A percentile compares a stretch with the other conserved stretches of the same genome.
These are phyloP conservation scores for Calameuta pallipes DNA, from an alignment of 2,888 invertebrate species.

Conservation along the genomic window DNA sequence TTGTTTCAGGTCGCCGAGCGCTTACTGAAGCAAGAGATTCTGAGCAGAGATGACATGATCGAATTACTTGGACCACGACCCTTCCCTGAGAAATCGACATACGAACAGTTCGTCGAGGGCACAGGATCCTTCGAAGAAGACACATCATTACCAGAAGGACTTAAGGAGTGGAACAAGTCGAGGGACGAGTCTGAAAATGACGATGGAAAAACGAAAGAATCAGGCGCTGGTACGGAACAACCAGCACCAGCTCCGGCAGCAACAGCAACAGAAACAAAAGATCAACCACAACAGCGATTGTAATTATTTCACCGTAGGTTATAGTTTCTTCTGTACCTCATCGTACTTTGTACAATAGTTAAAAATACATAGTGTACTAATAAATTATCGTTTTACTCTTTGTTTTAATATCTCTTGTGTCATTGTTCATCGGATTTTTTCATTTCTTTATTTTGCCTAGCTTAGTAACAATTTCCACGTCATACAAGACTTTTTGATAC, in stretches of 20 bases:
- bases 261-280: conserved; percentile 28
- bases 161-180: conserved; percentile 94
- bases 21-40: conserved; percentile 91
- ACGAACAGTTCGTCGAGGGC: conserved; percentile 99
- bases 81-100: conserved; percentile 98
- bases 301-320: conserved; percentile 42
- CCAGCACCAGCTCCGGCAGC: not conserved
- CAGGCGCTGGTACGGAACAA: not conserved
- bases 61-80: conserved; percentile 94
- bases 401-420: conserved; percentile 26
- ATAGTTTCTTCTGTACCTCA: conserved; percentile 42
- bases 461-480: not conserved
- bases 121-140: conserved; percentile 98
- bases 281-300: conserved; percentile 43
- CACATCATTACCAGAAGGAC: conserved; percentile 91
- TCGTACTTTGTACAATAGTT: conserved; percentile 54
- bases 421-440: not conserved
- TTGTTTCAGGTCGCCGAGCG: conserved; percentile 77
- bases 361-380: conserved; percentile 40
- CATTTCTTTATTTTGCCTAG: not conserved
- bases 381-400: conserved; percentile 22
- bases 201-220: conserved; percentile 14
- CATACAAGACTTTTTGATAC: not conserved
- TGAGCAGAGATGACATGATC: conserved; percentile 97
- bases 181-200: conserved; percentile 42